These are phyloP conservation scores for Globodera rostochiensis DNA, from an alignment of 1,140 invertebrate species.

Conservation along the genomic window DNA sequence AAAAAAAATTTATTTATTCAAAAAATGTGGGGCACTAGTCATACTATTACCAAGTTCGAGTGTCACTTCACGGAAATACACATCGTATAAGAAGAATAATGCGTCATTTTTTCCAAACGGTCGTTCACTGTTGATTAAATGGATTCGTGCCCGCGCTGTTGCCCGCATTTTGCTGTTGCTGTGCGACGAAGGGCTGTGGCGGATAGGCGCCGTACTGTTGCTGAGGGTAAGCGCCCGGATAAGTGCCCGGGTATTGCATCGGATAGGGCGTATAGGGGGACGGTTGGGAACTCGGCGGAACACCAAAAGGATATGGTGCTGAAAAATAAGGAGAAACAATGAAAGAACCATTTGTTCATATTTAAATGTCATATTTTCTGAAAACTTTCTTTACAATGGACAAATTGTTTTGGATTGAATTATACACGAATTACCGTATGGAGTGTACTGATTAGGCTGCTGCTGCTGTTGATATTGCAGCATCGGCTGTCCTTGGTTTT, in stretches of 20 bases:
- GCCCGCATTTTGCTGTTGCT: constrained; percentile 37
- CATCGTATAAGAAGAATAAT: too few species aligned
- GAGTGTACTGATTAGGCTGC: constrained; percentile 33
- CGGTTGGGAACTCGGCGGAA: constrained; percentile 29
- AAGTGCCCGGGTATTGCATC: constrained; percentile 42
- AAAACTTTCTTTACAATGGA: too few species aligned
- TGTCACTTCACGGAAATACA: too few species aligned
- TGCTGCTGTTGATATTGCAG: constrained; percentile 39
- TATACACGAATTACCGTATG: constrained; percentile 1
- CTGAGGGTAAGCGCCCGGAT: constrained; percentile 39
- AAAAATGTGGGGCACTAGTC: too few species aligned
- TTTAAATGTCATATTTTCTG: constrained; percentile 12
- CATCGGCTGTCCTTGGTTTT: constrained; percentile 31
- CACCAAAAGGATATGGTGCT: constrained; percentile 31
- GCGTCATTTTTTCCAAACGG: too few species aligned
- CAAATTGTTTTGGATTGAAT: neutral
- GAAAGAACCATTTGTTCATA: constrained; percentile 32
- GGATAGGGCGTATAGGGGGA: constrained; percentile 40
- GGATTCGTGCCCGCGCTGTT: constrained; percentile 21
- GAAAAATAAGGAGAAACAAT: constrained; percentile 15
- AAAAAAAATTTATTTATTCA: too few species aligned
- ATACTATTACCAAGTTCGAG: neutral
- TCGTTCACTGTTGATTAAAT: constrained; percentile 9
- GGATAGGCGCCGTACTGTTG: constrained; percentile 40
- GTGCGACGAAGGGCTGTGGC: constrained; percentile 26